These are phyloP conservation scores for Habrosyne pyritoides DNA, from an alignment of 2,888 invertebrate genomes.

Conservation along the genomic window DNA sequence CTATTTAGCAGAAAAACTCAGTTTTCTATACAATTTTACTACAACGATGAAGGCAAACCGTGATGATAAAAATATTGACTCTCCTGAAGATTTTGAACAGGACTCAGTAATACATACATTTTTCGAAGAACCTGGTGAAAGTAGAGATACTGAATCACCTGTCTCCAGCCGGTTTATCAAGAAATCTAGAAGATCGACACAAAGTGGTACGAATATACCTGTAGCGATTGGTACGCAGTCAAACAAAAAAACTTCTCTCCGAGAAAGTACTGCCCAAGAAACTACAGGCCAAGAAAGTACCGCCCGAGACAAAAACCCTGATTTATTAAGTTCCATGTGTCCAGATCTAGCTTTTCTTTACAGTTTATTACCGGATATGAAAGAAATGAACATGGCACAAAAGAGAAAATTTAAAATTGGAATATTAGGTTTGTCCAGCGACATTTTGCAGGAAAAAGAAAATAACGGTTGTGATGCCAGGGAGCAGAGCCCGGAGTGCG, in stretches of 20 bases:
- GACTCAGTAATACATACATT: background rate
- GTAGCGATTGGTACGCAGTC: background rate
- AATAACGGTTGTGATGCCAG: background rate
- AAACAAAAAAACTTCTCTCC: too few relatives aligned
- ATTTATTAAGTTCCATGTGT: background rate
- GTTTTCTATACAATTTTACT: background rate
- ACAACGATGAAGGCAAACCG: background rate
- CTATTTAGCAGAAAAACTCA: background rate
- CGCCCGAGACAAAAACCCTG: background rate
- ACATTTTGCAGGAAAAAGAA: background rate
- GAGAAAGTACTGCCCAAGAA: too few relatives aligned
- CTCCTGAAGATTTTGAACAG: background rate
- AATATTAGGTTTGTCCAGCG: background rate
- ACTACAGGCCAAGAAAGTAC: background rate
- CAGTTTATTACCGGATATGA: background rate
- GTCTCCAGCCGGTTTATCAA: background rate
- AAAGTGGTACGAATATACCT: background rate
- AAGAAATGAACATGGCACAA: background rate
- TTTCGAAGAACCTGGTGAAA: background rate
- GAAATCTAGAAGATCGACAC: background rate
- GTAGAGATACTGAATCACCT: background rate
- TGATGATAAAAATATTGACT: background rate
- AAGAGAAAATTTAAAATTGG: constrained; percentile 2
- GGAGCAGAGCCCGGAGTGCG: background rate
- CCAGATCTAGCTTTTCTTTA: background rate